Base-by-base conservation (phyloP, 1,140 invertebrate species). In the Bilobella aurantiaca region DNA sequence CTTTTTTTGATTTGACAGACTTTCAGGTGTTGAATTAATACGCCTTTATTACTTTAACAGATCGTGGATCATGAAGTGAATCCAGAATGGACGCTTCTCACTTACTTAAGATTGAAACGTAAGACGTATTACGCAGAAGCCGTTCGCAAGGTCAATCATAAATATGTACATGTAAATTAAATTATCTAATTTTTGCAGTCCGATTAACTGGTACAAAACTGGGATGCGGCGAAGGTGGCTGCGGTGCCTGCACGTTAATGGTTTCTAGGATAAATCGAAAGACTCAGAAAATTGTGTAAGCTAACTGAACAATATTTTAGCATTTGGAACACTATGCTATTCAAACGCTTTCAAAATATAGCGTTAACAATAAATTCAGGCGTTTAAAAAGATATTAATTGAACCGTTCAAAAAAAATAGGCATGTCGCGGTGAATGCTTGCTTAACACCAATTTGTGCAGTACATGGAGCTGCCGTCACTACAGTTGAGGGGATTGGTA, bases 211-310 rank as follows among this genome's bases (percentile, higher is more conserved):
- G 93, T 16, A 94, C 91, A 1, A 96, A 96, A 78, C 76, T 94
- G 31, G 91, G 90, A 21, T 96, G 93, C 75, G 90, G 87, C 0
- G 93, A 96, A 81, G 93, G 68, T 14, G 93, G 93, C 2, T 96
- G 93, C 75, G 93, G 93, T 0, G 91, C 91, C 1, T 96, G 93
- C 73, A 95, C 91, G 0, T 90, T 96, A 5, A 94, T 95, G 91
- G 79, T 95, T 0, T 93, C 91, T 2, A 53, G 58, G 31, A 59
- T 31, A 18, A 53, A 69, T 47, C 21, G 49, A 21, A 56, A 31
- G 5, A 58, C 30, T 3, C 37, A 58, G 25, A 42, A 63, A 69
- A 53, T 67, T 58, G 14, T 47, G 47, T 62, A 63, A 62, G 58
- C 29, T 23, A 56, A 12, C n/a, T 42, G 8, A 8, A 42, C n/a